These are phyloP conservation scores for Carlito syrichta DNA, from an alignment of 2,113 vertebrate species.

Conservation along the genomic window DNA sequence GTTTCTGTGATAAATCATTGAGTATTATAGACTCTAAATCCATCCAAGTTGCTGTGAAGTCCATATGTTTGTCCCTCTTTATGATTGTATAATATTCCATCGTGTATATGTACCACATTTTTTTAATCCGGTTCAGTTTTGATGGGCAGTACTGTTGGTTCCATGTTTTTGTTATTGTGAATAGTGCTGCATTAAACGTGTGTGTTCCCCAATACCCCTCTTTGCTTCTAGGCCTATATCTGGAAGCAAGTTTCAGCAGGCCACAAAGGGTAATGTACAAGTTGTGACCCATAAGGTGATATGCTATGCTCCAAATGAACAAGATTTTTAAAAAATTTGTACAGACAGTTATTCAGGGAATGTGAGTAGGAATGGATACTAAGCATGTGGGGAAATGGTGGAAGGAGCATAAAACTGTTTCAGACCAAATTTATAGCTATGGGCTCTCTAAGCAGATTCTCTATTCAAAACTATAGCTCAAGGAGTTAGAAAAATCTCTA, in stretches of 20 bases:
- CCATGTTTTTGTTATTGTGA: no score
- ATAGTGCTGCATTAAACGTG: no score
- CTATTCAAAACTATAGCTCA: background rate
- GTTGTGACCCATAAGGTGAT: background rate
- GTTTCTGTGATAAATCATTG: no score
- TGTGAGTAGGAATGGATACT: background rate
- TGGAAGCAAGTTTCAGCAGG: background rate
- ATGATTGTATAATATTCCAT: no score
- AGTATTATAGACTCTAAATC: no score
- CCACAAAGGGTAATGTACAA: background rate
- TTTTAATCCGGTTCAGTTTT: no score
- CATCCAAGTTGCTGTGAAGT: no score
- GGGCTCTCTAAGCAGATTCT: background rate
- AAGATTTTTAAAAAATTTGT: background rate
- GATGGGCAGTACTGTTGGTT: no score
- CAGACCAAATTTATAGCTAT: background rate
- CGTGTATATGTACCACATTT: no score
- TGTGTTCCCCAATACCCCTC: no score
- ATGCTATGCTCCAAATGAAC: background rate
- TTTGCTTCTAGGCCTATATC: background rate
- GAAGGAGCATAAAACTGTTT: background rate
- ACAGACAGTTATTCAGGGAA: background rate
- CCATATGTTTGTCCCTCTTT: no score
- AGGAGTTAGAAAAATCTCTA: background rate
- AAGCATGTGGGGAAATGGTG: background rate